phyloP scores from a whole-genome alignment of 1,140 invertebrate genomes.

The Hycleus cichorii region DNA sequence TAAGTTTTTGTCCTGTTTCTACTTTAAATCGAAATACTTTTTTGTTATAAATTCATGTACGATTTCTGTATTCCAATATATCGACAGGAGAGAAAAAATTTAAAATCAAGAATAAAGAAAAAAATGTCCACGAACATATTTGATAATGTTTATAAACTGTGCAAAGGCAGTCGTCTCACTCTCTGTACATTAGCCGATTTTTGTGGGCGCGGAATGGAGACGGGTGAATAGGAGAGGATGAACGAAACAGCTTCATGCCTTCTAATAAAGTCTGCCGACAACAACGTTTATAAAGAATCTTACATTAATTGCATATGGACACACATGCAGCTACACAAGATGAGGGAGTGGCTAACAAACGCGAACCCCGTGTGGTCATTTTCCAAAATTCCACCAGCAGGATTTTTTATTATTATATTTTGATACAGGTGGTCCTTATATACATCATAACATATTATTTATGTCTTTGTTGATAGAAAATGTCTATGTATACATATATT shows the following conservation, averaged over 20 bases:
- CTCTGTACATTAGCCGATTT: background rate
- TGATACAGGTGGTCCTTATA: conserved; percentile 4
- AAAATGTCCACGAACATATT: no score
- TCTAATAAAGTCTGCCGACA: conserved; percentile 23
- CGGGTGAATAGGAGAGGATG: conserved; percentile 2
- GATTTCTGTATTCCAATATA: no score
- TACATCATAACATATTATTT: conserved; percentile 6
- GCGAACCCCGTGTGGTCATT: conserved; percentile 16
- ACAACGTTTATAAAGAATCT: conserved; percentile 20
- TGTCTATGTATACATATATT: no score
- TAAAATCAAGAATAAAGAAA: no score
- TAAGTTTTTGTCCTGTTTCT: no score
- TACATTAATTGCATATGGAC: conserved; percentile 22
- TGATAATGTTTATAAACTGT: background rate
- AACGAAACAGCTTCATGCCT: conserved; percentile 17
- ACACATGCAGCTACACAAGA: conserved; percentile 18
- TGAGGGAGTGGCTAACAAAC: conserved; percentile 11
- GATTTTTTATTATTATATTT: conserved; percentile 6
- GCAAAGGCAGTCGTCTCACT: background rate
- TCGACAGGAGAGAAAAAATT: no score
- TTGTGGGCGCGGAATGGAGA: conserved; percentile 4
- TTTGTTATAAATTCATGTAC: no score
- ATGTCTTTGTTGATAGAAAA: conserved; percentile 8
- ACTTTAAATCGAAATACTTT: no score
- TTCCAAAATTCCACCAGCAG: conserved; percentile 17